Evolutionary conservation across 1,140 invertebrate genomes (phyloP), one percentile per base, ranked within the genome.

Genomic region (Patella vulgata): DNA sequence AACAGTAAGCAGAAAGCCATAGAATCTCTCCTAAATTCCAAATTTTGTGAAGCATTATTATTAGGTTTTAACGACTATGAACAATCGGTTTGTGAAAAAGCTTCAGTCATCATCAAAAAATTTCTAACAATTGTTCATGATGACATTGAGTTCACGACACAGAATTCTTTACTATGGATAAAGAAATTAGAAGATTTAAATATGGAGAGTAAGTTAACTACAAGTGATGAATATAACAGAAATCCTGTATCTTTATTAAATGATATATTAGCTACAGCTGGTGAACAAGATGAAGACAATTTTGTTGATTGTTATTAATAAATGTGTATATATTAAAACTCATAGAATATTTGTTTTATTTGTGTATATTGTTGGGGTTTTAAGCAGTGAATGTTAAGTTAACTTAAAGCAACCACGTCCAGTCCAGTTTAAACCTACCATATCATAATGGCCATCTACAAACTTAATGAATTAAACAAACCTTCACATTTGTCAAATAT

Each of bases 301-400:
- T 44, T 62, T 30, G 53, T 70, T 19, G 68, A 70, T 47, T 70
- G 68, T 66, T 70, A 70, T 44, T 70, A 39, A 54, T 36, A 14
- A 8, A 36, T n/a, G n/a, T n/a, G n/a, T n/a, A n/a, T n/a, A n/a
- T n/a, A n/a, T n/a, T n/a, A n/a, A n/a, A n/a, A n/a, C n/a, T n/a
- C n/a, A n/a, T n/a, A n/a, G n/a, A n/a, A 27, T 28, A 27, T 19
- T 25, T 25, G 36, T 42, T 9, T 33, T 11, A 57, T 21, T 27
- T 25, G 12, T 36, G 36, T 31, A 9, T 9, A 23, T n/a, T n/a
- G n/a, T n/a, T n/a, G n/a, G n/a, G n/a, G n/a, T n/a, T n/a, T n/a
- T n/a, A n/a, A n/a, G n/a, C n/a, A n/a, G n/a, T n/a, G n/a, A n/a
- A n/a, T n/a, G n/a, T n/a, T n/a, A n/a, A n/a, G n/a, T n/a, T n/a